Evolutionary conservation across 2,113 vertebrate species (phyloP).

Genomic region (Paradoxurus hermaphroditus): DNA sequence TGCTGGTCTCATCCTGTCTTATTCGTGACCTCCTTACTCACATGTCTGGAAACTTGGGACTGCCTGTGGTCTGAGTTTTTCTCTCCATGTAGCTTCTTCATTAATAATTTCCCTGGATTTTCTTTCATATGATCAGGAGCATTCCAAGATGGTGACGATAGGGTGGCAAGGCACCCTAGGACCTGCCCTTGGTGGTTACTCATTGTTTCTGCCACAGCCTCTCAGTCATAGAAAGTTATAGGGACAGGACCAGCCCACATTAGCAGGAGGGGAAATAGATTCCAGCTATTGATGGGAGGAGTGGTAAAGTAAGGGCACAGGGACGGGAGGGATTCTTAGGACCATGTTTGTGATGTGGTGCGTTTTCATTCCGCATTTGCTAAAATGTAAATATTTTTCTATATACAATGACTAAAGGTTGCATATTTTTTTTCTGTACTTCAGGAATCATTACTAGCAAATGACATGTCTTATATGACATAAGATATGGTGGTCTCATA

Average conservation of each 20-base stretch:
- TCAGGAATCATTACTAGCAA: background rate
- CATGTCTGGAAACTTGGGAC: background rate
- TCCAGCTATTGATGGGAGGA: background rate
- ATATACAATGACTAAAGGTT: background rate
- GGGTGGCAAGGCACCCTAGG: background rate
- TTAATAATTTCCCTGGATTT: background rate
- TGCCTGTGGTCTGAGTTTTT: background rate
- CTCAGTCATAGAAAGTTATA: background rate
- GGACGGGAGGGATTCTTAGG: background rate
- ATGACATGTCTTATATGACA: background rate
- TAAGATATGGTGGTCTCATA: background rate
- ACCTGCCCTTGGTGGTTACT: background rate
- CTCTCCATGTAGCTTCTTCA: background rate
- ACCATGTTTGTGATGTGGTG: background rate
- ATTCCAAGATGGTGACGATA: background rate
- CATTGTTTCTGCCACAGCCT: background rate
- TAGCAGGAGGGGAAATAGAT: background rate
- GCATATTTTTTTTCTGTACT: background rate
- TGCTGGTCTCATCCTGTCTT: background rate
- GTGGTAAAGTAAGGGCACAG: background rate
- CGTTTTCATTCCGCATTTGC: background rate
- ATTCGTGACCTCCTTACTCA: background rate
- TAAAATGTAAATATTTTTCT: background rate
- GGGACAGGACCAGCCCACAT: background rate
- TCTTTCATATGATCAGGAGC: background rate